phyloP scores from a whole-genome alignment of 2,888 invertebrate genomes.

The Idaea straminata region DNA sequence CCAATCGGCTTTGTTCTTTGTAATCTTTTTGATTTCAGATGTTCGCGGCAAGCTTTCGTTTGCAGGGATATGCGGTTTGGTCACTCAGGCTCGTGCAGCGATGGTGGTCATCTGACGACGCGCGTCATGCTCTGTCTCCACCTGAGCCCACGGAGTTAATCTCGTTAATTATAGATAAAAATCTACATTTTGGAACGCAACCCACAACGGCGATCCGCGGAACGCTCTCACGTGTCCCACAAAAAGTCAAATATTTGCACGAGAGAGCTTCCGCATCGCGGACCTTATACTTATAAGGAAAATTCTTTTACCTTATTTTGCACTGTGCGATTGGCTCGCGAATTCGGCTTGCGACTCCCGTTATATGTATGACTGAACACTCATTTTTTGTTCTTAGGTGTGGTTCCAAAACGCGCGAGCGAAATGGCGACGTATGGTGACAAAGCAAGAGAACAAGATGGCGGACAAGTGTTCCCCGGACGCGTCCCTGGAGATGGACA shows the following conservation, averaged over 20 bases:
- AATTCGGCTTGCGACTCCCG: not conserved
- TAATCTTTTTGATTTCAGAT: slow-evolving; percentile 14
- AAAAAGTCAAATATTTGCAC: slow-evolving; percentile 41
- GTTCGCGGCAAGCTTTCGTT: not conserved
- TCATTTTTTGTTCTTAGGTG: slow-evolving; percentile 84
- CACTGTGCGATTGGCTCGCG: not conserved
- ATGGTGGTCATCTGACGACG: slow-evolving; percentile 18
- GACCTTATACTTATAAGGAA: not conserved
- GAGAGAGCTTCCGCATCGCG: slow-evolving; percentile 29
- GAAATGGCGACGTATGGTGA: slow-evolving; percentile 94
- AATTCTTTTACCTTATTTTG: not conserved
- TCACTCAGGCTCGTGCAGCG: slow-evolving; percentile 11
- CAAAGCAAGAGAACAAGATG: slow-evolving; percentile 88
- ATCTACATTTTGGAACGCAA: slow-evolving; percentile 54
- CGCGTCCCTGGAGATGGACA: slow-evolving; percentile 82
- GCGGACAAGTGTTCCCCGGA: slow-evolving; percentile 86
- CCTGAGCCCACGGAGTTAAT: slow-evolving; percentile 36
- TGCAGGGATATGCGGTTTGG: not conserved
- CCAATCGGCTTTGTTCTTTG: slow-evolving; percentile 9
- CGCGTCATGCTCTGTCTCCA: slow-evolving; percentile 44
- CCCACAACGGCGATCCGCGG: slow-evolving; percentile 46
- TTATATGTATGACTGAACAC: slow-evolving; percentile 13
- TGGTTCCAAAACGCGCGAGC: slow-evolving; percentile 98
- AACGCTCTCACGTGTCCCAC: slow-evolving; percentile 52
- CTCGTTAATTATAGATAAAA: slow-evolving; percentile 64